Evolutionary conservation across 2,113 vertebrate genomes (phyloP).

Genomic region (Paraplagusia blochii): DNA sequence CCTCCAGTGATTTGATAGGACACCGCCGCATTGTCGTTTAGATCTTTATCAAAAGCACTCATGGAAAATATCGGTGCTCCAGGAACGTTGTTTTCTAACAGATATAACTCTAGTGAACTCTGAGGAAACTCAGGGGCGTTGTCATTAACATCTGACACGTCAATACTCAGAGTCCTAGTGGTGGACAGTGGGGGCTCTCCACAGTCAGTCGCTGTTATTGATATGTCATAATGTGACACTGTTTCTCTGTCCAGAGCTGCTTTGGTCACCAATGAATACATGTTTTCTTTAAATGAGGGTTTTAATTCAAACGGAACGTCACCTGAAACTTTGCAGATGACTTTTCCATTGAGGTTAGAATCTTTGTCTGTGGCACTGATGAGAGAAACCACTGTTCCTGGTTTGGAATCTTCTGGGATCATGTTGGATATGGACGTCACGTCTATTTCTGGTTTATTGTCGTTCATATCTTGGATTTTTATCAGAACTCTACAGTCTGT

Average conservation of each 20-base stretch:
- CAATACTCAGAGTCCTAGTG: conserved; percentile 48
- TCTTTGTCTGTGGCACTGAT: conserved; percentile 69
- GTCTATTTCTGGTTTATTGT: conserved; percentile 70
- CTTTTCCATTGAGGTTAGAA: conserved; percentile 59
- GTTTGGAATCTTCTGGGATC: conserved; percentile 57
- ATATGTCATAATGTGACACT: conserved; percentile 53
- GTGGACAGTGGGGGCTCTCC: conserved; percentile 57
- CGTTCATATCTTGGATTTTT: conserved; percentile 64
- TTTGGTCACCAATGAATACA: conserved; percentile 63
- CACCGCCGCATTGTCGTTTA: conserved; percentile 58
- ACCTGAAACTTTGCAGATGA: conserved; percentile 44
- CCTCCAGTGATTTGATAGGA: conserved; percentile 47
- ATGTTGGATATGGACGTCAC: conserved; percentile 64
- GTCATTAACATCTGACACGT: conserved; percentile 70
- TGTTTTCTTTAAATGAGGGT: conserved; percentile 67
- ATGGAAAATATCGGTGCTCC: conserved; percentile 56
- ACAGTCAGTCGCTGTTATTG: conserved; percentile 57
- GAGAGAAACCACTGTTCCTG: conserved; percentile 65
- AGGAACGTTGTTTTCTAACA: conserved; percentile 65
- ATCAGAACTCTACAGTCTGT: conserved; percentile 58
- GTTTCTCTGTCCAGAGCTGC: conserved; percentile 53
- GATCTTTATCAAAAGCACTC: conserved; percentile 59
- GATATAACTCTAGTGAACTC: conserved; percentile 58
- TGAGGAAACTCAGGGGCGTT: conserved; percentile 61
- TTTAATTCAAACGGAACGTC: conserved; percentile 66